Evolutionary conservation across 2,888 invertebrate species (phyloP).

Genomic region (Aporophyla nigra): DNA sequence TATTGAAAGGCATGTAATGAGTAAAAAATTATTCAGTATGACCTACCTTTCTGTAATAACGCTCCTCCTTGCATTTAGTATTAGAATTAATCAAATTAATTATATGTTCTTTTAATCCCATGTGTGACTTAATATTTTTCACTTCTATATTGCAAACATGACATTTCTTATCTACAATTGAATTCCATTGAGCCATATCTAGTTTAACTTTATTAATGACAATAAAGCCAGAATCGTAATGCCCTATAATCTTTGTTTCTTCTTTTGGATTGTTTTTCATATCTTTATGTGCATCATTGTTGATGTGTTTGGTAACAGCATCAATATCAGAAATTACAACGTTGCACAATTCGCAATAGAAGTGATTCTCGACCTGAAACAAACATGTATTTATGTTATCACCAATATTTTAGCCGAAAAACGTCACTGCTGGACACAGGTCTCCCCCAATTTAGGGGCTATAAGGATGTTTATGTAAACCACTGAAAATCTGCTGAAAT

Average conservation of each 20-base stretch:
- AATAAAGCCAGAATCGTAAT: conserved; percentile 64
- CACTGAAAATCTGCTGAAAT: neutral
- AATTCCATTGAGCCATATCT: conserved; percentile 75
- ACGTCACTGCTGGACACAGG: too few relatives aligned
- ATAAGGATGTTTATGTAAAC: neutral
- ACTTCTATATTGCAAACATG: conserved; percentile 71
- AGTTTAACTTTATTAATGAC: conserved; percentile 69
- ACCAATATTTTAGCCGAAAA: too few relatives aligned
- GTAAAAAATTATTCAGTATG: conserved; percentile 1
- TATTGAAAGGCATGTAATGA: neutral
- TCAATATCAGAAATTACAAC: conserved; percentile 54
- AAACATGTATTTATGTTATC: neutral
- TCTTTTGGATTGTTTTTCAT: conserved; percentile 65
- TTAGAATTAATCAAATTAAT: conserved; percentile 73
- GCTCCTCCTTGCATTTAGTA: conserved; percentile 58
- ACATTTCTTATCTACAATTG: conserved; percentile 73
- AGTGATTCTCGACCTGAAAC: conserved; percentile 74
- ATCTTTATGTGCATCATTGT: conserved; percentile 68
- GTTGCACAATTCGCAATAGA: conserved; percentile 81
- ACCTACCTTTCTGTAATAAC: conserved; percentile 75
- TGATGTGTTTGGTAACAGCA: conserved; percentile 70
- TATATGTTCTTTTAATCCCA: conserved; percentile 69
- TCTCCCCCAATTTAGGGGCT: too few relatives aligned
- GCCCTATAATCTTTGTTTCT: conserved; percentile 50
- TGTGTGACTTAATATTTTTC: conserved; percentile 66